Evolutionary conservation across 2,113 vertebrate genomes (phyloP).

Genomic region (Tichodroma muraria): DNA sequence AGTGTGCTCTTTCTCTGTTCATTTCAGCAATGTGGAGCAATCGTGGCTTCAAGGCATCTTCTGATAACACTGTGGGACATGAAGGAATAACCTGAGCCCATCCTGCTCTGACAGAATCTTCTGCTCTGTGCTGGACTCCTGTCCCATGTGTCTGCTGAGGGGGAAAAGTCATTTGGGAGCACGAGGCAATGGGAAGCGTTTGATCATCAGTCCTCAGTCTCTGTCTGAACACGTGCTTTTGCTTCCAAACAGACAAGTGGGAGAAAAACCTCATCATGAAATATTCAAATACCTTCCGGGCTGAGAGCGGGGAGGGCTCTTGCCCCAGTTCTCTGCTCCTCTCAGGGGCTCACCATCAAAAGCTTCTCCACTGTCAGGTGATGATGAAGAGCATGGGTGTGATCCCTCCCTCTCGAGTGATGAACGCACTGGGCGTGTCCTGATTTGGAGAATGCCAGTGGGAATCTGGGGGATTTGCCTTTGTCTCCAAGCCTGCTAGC

Average conservation of each 20-base stretch:
- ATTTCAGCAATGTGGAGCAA: not conserved
- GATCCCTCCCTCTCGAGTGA: not conserved
- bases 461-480: not conserved
- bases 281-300: not conserved
- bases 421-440: fast-evolving
- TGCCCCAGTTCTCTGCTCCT: not conserved
- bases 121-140: not conserved
- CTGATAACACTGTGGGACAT: not conserved
- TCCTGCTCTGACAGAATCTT: not conserved
- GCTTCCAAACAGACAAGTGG: not conserved
- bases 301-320: not conserved
- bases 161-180: not conserved
- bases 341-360: not conserved
- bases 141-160: not conserved
- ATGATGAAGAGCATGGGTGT: not conserved
- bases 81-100: not conserved
- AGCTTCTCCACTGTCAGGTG: not conserved
- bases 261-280: not conserved
- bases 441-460: not conserved
- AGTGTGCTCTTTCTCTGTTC: not conserved
- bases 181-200: fast-evolving
- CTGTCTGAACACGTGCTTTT: not conserved
- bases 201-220: not conserved
- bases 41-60: not conserved
- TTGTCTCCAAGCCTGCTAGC: not conserved